These are phyloP conservation scores for Antechinus flavipes DNA, from an alignment of 2,113 vertebrate genomes.

Conservation along the genomic window DNA sequence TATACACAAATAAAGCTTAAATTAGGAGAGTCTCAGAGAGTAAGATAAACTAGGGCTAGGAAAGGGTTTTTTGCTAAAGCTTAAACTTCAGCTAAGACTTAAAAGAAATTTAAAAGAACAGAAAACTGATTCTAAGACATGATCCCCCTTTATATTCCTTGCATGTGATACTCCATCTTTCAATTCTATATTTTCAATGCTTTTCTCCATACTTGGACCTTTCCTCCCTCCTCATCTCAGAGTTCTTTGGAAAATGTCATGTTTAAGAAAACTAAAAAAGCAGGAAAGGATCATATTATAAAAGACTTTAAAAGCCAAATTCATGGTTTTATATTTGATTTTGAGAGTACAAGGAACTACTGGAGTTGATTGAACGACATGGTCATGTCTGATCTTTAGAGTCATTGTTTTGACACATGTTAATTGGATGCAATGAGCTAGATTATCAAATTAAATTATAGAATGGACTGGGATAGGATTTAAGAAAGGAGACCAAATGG, in stretches of 20 bases:
- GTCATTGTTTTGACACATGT: background rate
- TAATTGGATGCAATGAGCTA: background rate
- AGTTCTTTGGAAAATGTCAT: background rate
- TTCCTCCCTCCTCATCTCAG: background rate
- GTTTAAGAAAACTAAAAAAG: background rate
- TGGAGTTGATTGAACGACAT: background rate
- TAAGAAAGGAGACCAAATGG: background rate
- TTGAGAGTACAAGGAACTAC: background rate
- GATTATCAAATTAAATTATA: background rate
- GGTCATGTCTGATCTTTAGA: background rate
- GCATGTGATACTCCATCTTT: no score
- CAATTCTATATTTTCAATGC: no score
- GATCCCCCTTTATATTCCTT: no score
- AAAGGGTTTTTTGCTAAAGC: background rate
- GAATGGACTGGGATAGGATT: background rate
- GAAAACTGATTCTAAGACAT: background rate
- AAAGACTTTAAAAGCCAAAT: background rate
- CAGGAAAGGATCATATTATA: background rate
- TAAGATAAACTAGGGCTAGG: background rate
- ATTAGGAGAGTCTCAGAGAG: background rate
- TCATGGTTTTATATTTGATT: background rate
- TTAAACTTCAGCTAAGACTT: background rate
- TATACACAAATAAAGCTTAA: background rate
- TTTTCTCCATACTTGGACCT: no score
- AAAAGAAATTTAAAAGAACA: background rate